Percentiles rank a stretch among this genome's conserved stretches.
Evolutionary conservation across 2,888 invertebrate genomes (phyloP).

Genomic region (Xanthorhoe designata): DNA sequence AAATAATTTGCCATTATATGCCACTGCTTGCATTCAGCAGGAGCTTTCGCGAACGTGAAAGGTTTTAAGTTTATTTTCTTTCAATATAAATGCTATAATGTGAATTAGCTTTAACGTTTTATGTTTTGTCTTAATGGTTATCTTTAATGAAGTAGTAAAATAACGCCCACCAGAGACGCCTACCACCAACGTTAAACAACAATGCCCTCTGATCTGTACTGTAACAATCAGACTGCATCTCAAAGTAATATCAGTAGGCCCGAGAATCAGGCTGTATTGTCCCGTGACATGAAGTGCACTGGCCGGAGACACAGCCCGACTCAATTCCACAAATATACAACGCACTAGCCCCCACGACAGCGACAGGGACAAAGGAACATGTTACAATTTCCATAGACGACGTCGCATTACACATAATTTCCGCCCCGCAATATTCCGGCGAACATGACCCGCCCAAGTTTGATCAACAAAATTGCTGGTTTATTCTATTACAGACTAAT

Average conservation of each 20-base stretch:
- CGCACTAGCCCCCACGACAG: slow-evolving; percentile 27
- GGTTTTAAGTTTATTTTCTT: slow-evolving; percentile 7
- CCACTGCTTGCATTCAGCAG: slow-evolving; percentile 16
- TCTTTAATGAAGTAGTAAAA: slow-evolving; percentile 12
- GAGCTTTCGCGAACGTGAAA: slow-evolving; percentile 11
- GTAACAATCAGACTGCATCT: slow-evolving; percentile 46
- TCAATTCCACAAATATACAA: slow-evolving; percentile 38
- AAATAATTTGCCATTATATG: slow-evolving; percentile 31
- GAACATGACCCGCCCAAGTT: slow-evolving; percentile 50
- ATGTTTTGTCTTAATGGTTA: neutral
- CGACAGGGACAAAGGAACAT: slow-evolving; percentile 61
- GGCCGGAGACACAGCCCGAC: slow-evolving; percentile 36
- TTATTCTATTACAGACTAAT: slow-evolving; percentile 62
- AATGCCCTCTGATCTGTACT: slow-evolving; percentile 49
- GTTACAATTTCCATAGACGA: slow-evolving; percentile 59
- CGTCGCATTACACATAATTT: slow-evolving; percentile 52
- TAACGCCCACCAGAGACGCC: slow-evolving; percentile 21
- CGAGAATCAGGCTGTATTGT: slow-evolving; percentile 56
- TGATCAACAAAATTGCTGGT: slow-evolving; percentile 55
- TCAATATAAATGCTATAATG: neutral
- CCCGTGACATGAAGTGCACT: slow-evolving; percentile 54
- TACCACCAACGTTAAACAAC: slow-evolving; percentile 19
- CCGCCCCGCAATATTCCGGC: slow-evolving; percentile 53
- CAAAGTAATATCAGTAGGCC: slow-evolving; percentile 45
- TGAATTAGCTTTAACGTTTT: neutral